Conservation (phyloP, 2,797 vertebrate species). For the Malurus splendens region DNA sequence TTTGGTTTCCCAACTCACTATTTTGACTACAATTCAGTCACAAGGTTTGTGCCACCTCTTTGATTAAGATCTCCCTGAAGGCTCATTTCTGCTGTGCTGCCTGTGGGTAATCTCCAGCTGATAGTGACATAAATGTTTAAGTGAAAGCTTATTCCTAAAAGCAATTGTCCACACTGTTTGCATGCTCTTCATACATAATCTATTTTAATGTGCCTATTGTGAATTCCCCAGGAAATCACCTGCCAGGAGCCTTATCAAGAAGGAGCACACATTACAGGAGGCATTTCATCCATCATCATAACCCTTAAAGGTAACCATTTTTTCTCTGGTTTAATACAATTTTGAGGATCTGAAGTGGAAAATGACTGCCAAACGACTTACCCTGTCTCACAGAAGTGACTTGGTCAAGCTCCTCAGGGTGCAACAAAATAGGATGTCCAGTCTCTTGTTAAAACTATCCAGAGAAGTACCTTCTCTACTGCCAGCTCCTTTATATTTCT, state of each 20-base stretch:
- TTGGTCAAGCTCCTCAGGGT: not conserved
- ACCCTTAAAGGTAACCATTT: not conserved
- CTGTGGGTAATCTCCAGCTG: not conserved
- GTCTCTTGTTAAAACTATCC: not conserved
- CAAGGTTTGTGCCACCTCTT: not conserved
- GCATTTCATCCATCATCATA: not conserved
- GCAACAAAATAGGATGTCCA: not conserved
- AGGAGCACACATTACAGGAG: not conserved
- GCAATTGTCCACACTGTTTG: not conserved
- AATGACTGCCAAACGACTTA: not conserved
- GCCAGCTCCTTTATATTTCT: not conserved
- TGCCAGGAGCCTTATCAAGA: not conserved
- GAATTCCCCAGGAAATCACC: not conserved
- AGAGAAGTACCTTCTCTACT: not conserved
- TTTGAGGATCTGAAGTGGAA: not conserved
- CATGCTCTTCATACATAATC: not conserved
- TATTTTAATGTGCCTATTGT: not conserved
- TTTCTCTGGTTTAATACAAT: not conserved
- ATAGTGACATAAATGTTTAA: not conserved
- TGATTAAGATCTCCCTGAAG: constrained; percentile 8
- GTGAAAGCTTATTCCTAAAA: not conserved
- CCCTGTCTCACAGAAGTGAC: not conserved
- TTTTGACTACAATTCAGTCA: not conserved
- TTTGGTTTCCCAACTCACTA: not conserved
- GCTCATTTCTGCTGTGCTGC: not conserved